These are phyloP conservation scores for Psephotus haematonotus DNA, from an alignment of 2,113 vertebrate species.

Conservation along the genomic window DNA sequence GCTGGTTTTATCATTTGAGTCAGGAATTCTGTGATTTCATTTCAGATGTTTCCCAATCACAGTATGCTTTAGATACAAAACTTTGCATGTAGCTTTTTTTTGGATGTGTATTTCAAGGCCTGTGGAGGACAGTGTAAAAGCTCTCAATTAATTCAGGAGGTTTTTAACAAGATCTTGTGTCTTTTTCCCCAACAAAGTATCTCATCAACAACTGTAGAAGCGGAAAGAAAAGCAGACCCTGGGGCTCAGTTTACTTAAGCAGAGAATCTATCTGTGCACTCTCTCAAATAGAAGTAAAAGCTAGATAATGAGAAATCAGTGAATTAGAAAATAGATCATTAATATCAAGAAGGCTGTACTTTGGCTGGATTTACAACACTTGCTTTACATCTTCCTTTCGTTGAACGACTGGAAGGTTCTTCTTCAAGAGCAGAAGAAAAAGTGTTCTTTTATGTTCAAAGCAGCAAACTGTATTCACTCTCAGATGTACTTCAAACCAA, in stretches of 20 bases:
- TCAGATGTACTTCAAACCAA: not conserved
- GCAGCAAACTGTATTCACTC: not conserved
- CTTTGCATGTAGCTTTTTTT: not conserved
- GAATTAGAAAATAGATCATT: not conserved
- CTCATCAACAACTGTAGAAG: not conserved
- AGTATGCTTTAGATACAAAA: not conserved
- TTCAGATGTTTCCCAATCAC: not conserved
- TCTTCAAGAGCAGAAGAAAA: not conserved
- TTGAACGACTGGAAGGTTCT: not conserved
- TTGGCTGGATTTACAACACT: not conserved
- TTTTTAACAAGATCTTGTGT: not conserved
- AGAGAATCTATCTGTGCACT: not conserved
- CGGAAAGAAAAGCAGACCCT: not conserved
- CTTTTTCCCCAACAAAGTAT: not conserved
- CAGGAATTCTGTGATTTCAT: not conserved
- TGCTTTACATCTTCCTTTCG: not conserved
- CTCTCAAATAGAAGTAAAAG: not conserved
- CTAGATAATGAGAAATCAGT: not conserved
- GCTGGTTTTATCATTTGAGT: not conserved
- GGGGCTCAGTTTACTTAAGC: not conserved
- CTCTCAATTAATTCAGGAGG: not conserved
- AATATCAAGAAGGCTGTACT: not conserved
- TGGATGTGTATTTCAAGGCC: not conserved
- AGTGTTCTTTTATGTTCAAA: not conserved
- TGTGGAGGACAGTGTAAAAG: not conserved